These are phyloP conservation scores for Porites australiensis DNA, from an alignment of 64 coral and sea anemone genomes.

Conservation along the genomic window DNA sequence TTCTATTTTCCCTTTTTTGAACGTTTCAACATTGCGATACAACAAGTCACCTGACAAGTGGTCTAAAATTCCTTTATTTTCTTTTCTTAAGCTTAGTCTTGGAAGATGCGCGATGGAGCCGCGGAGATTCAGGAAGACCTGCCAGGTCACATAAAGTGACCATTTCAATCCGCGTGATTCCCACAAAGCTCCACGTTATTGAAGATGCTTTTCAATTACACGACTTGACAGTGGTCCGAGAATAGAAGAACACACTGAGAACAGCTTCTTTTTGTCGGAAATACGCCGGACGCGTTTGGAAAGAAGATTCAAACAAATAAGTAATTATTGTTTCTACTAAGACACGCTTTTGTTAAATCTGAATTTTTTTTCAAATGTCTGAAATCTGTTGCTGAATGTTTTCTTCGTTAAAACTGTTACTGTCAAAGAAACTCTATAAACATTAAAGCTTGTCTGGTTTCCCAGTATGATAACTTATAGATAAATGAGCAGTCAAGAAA, in stretches of 20 bases:
- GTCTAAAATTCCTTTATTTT: slow-evolving; percentile 32
- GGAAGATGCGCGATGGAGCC: slow-evolving; percentile 1
- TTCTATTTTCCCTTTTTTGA: not conserved
- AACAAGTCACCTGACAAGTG: no score
- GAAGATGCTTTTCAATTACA: not conserved
- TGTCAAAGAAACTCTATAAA: slow-evolving; percentile 13
- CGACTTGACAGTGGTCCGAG: slow-evolving; percentile 6
- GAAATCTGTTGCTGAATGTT: no score
- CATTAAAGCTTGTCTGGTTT: slow-evolving; percentile 2
- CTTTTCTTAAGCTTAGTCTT: slow-evolving; percentile 17
- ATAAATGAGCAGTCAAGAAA: slow-evolving; percentile 13
- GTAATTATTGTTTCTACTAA: slow-evolving; percentile 5
- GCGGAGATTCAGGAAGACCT: not conserved
- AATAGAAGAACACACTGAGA: slow-evolving; percentile 9
- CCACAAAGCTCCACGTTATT: not conserved
- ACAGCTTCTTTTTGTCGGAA: not conserved
- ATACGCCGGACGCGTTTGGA: not conserved
- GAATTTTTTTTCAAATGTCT: no score
- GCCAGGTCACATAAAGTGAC: slow-evolving; percentile 7
- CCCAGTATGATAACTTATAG: not conserved
- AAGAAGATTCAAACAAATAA: not conserved
- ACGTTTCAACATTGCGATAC: not conserved
- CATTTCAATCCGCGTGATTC: slow-evolving; percentile 10
- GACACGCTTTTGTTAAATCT: not conserved
- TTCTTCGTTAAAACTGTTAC: slow-evolving; percentile 1